Conservation (phyloP, 53 echinoderm and acorn worm species). For the Holothuria leucospilota region DNA sequence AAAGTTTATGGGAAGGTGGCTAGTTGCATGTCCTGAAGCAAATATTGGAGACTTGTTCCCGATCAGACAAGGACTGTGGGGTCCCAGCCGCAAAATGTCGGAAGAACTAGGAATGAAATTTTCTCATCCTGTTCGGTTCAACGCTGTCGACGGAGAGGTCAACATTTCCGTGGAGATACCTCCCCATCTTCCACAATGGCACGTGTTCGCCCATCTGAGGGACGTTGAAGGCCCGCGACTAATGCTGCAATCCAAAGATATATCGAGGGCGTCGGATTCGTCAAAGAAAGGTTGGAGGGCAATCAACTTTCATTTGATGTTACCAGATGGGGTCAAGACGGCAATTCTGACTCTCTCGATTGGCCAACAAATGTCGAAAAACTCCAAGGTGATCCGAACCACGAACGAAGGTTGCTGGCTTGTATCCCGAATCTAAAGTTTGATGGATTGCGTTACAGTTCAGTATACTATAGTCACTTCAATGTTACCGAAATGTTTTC, state of each 20-base stretch:
- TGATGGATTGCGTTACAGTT: too few species aligned
- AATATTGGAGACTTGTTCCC: conserved; percentile 29
- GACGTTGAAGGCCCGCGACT: conserved; percentile 33
- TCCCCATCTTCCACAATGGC: conserved; percentile 13
- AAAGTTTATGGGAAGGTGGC: conserved; percentile 35
- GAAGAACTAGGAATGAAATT: conserved; percentile 17
- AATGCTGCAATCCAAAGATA: conserved; percentile 8
- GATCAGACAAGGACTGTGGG: conserved; percentile 8
- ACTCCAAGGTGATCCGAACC: conserved; percentile 22
- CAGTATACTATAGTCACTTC: too few species aligned
- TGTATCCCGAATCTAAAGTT: conserved; percentile 11
- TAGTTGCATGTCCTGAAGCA: conserved; percentile 16
- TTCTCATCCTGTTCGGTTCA: conserved; percentile 39
- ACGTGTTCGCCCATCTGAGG: conserved; percentile 33
- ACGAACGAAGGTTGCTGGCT: conserved; percentile 43
- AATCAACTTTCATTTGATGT: conserved; percentile 5
- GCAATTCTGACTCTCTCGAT: conserved; percentile 23
- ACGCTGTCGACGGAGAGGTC: conserved; percentile 8
- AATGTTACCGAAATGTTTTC: too few species aligned
- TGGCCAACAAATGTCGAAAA: conserved; percentile 17
- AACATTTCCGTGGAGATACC: conserved; percentile 35
- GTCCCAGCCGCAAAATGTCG: conserved; percentile 21
- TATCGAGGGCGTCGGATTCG: conserved; percentile 9
- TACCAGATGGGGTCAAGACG: conserved; percentile 24
- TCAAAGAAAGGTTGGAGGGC: conserved; percentile 10